phyloP scores from a whole-genome alignment of 2,888 invertebrate species.

The Xiphydria camelus region DNA sequence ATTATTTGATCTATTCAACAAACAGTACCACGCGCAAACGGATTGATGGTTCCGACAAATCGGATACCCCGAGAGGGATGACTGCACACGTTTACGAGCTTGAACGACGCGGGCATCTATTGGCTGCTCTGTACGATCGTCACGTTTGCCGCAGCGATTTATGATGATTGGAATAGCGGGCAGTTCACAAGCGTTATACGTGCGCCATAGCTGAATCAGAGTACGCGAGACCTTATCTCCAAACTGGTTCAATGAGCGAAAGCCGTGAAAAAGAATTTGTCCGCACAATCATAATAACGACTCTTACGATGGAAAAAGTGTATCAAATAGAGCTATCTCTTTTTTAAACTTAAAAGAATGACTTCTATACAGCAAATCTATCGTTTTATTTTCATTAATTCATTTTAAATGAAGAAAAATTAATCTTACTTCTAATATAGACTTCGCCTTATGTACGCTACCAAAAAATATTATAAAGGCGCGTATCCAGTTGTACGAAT shows the following conservation, averaged over 20 bases:
- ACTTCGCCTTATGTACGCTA: too few relatives aligned
- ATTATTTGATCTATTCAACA: constrained; percentile 26
- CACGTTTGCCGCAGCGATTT: constrained; percentile 47
- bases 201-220: neutral
- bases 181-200: constrained; percentile 11
- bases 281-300: too few relatives aligned
- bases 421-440: too few relatives aligned
- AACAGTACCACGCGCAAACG: neutral
- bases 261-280: constrained; percentile 26
- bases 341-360: too few relatives aligned
- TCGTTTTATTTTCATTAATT: too few relatives aligned
- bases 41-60: neutral
- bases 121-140: constrained; percentile 44
- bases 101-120: constrained; percentile 40
- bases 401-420: too few relatives aligned
- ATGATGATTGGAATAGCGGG: constrained; percentile 48
- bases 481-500: too few relatives aligned
- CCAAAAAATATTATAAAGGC: too few relatives aligned
- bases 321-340: too few relatives aligned
- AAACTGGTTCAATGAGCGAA: constrained; percentile 41
- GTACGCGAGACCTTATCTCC: constrained; percentile 6
- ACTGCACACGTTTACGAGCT: neutral
- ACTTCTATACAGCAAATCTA: too few relatives aligned
- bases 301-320: too few relatives aligned
- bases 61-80: neutral